Evolutionary conservation across 2,113 vertebrate species (phyloP).

Genomic region (Romanogobio albipinnatus): DNA sequence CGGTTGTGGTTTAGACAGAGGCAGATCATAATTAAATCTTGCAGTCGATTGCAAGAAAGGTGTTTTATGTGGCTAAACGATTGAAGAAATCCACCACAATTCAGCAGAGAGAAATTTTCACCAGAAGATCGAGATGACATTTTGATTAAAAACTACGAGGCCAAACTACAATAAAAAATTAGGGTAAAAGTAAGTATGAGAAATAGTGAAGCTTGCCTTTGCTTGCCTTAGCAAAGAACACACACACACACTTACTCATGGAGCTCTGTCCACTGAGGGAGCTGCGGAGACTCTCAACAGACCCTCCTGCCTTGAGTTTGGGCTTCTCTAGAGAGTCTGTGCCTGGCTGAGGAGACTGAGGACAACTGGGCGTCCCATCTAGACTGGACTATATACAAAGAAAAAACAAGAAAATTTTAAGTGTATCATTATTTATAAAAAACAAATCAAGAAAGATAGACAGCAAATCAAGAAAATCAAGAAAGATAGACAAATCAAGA

Average conservation of each 20-base stretch:
- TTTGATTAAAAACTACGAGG: not conserved
- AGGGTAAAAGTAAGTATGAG: not conserved
- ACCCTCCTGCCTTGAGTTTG: slow-evolving; percentile 95
- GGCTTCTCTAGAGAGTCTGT: slow-evolving; percentile 88
- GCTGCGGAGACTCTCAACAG: slow-evolving; percentile 94
- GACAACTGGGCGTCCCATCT: slow-evolving; percentile 83
- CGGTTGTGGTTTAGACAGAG: not conserved
- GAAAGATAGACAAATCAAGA: too few relatives aligned
- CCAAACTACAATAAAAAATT: not conserved
- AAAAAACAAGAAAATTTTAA: slow-evolving; percentile 25
- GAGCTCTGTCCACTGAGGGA: slow-evolving; percentile 97
- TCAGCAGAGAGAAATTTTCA: not conserved
- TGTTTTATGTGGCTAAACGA: not conserved
- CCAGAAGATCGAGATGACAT: not conserved
- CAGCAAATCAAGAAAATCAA: too few relatives aligned
- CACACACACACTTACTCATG: slow-evolving; percentile 85
- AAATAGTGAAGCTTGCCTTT: not conserved
- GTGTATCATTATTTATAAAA: not conserved
- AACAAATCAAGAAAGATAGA: not conserved
- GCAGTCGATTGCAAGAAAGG: not conserved
- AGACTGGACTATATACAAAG: slow-evolving; percentile 82
- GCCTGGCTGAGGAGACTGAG: slow-evolving; percentile 81
- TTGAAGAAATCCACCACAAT: not conserved
- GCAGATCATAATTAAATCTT: not conserved
- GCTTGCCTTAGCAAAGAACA: not conserved